A percentile compares a stretch with the other conserved stretches of the same genome.
Conservation (phyloP, 2,113 vertebrate species). For the Eublepharis macularius region DNA sequence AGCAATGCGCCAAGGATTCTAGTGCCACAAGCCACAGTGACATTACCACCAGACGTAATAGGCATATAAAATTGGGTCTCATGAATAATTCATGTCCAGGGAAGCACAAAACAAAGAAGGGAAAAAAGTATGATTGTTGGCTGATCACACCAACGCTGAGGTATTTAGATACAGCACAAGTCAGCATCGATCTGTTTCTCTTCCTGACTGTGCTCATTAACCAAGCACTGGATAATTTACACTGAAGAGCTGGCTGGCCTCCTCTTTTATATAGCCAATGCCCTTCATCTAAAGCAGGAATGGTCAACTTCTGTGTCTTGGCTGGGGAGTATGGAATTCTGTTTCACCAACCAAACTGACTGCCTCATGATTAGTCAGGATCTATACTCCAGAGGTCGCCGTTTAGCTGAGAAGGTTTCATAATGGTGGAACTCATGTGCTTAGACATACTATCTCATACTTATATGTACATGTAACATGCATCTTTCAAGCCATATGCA, state of each 20-base stretch:
- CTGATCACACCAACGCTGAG: constrained; percentile 43
- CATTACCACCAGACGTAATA: constrained; percentile 62
- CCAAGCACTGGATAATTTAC: background rate
- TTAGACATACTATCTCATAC: background rate
- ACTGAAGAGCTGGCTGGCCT: background rate
- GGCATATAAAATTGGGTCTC: constrained; percentile 58
- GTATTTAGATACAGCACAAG: constrained; percentile 45
- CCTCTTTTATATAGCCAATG: background rate
- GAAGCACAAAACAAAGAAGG: constrained; percentile 50
- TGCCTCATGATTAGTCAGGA: background rate
- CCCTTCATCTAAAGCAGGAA: background rate
- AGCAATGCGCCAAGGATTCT: background rate
- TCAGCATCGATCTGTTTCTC: constrained; percentile 35
- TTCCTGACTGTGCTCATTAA: constrained; percentile 11
- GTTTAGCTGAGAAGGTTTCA: background rate
- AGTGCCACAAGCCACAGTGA: constrained; percentile 44
- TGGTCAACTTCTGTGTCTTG: background rate
- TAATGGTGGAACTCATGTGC: background rate
- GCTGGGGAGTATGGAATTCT: background rate
- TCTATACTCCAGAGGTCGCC: background rate
- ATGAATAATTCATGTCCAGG: constrained; percentile 67
- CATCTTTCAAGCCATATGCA: background rate
- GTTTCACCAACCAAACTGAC: background rate
- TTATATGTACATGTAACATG: background rate
- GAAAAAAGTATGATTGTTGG: constrained; percentile 58